Percentiles rank a stretch among this genome's conserved stretches.
Conservation (phyloP, 2,797 vertebrate genomes). For the Microctenopoma steveboyesi region DNA sequence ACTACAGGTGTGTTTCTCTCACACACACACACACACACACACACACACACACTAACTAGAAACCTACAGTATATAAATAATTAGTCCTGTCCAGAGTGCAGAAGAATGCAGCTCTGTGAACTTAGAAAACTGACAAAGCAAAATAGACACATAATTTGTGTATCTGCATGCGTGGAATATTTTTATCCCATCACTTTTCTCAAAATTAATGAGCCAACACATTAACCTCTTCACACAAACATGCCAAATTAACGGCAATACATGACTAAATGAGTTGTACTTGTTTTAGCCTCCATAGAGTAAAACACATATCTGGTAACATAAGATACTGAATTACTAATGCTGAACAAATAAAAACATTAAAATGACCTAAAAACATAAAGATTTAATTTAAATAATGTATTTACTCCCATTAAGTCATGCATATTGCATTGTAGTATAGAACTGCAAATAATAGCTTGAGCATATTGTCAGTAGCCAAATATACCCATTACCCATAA, state of each 20-base stretch:
- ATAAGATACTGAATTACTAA: neutral
- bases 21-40: rapidly evolving
- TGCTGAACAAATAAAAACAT: neutral
- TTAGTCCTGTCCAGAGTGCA: neutral
- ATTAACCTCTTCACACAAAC: neutral
- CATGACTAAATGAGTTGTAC: no score
- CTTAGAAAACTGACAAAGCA: neutral
- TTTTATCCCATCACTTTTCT: neutral
- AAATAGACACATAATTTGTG: neutral
- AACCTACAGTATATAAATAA: neutral
- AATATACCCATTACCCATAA: no score
- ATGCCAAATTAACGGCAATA: neutral
- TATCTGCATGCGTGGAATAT: neutral
- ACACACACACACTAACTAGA: neutral
- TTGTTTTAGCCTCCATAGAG: neutral
- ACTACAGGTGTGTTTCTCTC: conserved; percentile 17
- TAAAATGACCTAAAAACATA: no score
- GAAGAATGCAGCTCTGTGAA: neutral
- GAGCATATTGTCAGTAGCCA: no score
- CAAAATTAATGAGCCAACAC: neutral
- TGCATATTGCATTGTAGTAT: no score
- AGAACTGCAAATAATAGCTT: no score
- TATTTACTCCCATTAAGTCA: no score
- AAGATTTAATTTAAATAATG: no score
- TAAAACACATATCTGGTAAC: neutral